These are phyloP conservation scores for Cyrtonyx montezumae DNA, from an alignment of 2,113 vertebrate species.

Conservation along the genomic window DNA sequence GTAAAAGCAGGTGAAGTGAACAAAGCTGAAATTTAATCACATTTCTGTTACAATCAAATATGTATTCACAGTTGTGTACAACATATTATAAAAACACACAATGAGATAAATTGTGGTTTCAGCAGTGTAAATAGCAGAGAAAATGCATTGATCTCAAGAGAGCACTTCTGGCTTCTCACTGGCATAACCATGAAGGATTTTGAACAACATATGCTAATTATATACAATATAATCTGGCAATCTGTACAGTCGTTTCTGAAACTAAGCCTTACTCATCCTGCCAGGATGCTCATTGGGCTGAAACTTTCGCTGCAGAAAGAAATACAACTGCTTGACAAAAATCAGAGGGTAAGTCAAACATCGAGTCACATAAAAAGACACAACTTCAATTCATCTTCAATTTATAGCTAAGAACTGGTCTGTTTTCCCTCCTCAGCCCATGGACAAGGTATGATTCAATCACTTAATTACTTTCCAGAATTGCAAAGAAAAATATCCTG, in stretches of 20 bases:
- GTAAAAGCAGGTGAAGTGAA: slow-evolving; percentile 57
- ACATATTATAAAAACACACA: slow-evolving; percentile 54
- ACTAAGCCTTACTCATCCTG: slow-evolving; percentile 36
- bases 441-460: not conserved
- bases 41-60: slow-evolving; percentile 65
- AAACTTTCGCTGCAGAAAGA: not conserved
- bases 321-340: not conserved
- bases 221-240: slow-evolving; percentile 51
- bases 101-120: slow-evolving; percentile 52
- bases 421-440: not conserved
- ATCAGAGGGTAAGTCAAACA: slow-evolving; percentile 9
- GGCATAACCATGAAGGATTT: slow-evolving; percentile 24
- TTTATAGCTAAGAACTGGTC: not conserved
- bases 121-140: slow-evolving; percentile 59
- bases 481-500: not conserved
- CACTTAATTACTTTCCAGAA: not conserved
- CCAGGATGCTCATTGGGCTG: slow-evolving; percentile 22
- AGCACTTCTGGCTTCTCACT: slow-evolving; percentile 51
- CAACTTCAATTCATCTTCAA: not conserved
- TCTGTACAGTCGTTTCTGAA: slow-evolving; percentile 15
- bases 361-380: not conserved
- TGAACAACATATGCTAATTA: slow-evolving; percentile 53
- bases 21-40: slow-evolving; percentile 68
- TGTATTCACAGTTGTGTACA: slow-evolving; percentile 51
- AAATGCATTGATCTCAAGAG: slow-evolving; percentile 57